Conservation (phyloP, 2,888 invertebrate species). For the Drosophila aldrichi region DNA sequence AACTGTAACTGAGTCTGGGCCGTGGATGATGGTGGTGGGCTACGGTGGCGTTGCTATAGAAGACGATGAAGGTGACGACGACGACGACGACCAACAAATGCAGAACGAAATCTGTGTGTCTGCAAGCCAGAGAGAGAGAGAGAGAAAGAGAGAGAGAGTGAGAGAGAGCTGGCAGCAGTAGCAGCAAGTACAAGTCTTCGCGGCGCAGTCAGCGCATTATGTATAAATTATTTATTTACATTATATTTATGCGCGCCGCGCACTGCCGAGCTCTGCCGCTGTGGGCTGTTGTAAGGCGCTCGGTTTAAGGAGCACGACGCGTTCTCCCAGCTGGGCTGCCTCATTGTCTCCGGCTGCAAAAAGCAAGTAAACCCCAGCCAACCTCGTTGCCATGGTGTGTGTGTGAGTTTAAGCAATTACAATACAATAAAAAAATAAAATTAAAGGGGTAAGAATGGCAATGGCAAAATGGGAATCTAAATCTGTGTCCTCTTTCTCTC, state of each 20-base stretch:
- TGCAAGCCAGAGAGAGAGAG: slow-evolving; percentile 39
- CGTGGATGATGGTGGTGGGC: slow-evolving; percentile 16
- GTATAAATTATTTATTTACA: slow-evolving; percentile 80
- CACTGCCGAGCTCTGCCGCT: slow-evolving; percentile 14
- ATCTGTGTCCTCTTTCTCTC: not conserved
- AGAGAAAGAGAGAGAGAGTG: slow-evolving; percentile 21
- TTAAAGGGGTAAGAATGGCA: slow-evolving; percentile 44
- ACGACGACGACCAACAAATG: slow-evolving; percentile 12
- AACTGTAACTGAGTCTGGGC: slow-evolving; percentile 32
- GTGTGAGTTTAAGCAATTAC: slow-evolving; percentile 43
- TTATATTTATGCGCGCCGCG: slow-evolving; percentile 64
- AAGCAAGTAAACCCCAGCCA: slow-evolving; percentile 6
- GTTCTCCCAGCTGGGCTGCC: slow-evolving; percentile 33
- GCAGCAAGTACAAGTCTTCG: slow-evolving; percentile 19
- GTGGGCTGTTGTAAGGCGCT: not conserved
- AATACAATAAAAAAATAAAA: slow-evolving; percentile 18
- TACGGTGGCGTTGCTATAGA: slow-evolving; percentile 54
- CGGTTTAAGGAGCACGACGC: not conserved
- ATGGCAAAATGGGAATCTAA: slow-evolving; percentile 35
- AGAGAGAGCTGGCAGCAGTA: slow-evolving; percentile 30
- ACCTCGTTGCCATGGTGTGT: slow-evolving; percentile 30
- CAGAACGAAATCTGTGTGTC: slow-evolving; percentile 28
- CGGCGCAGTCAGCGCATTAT: slow-evolving; percentile 68
- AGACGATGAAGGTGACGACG: slow-evolving; percentile 14
- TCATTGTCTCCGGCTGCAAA: slow-evolving; percentile 50